Evolutionary conservation across 1,140 invertebrate genomes (phyloP), one percentile per base, ranked within the genome.

Genomic region (Apis dorsata): DNA sequence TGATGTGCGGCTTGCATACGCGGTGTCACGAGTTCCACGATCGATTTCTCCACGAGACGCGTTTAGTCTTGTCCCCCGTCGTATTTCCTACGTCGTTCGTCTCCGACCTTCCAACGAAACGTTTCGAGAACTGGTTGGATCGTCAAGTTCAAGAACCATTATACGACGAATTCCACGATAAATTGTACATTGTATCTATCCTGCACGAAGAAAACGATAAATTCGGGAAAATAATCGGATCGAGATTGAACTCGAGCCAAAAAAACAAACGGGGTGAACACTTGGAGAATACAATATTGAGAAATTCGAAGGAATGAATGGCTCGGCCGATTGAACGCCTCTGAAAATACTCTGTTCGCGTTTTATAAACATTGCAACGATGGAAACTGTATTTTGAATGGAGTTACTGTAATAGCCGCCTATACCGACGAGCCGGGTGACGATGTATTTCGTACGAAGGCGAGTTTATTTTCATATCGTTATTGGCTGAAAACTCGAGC

Each of bases 11-110:
- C 62, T 51, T 77, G 51, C 72, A 59, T 83, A 83, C 44, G 34
- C 21, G 63, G 63, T 24, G 51, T 72, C 66, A 75, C 71, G 53
- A 75, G 65, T 86, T 34, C 44, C 13, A 51, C 62, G 28, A 85
- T 86, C 85, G 85, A 85, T 86, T 72, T 59, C 69, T 60, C 74
- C n/a, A 19, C 19, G 59, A 63, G 19, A 15, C 53, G 12, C 34
- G 59, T 70, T 51, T 73, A 13, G 13, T 62, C 71, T 79, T 71
- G 44, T 34, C 9, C 3, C 17, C 5, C 49, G 2, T 8, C 49
- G 2, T 8, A n/a, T 55, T 12, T 66, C 21, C 65, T 2, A 24
- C 24, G 24, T 0, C 28, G 15, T 65, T 65, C 63, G 28, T 21
- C 28, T 28, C 34, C 34, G 34, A 44, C 34, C 34, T 44, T 44